These are phyloP conservation scores for Paedocypris sp. DNA, from an alignment of 2,113 vertebrate species.

Conservation along the genomic window DNA sequence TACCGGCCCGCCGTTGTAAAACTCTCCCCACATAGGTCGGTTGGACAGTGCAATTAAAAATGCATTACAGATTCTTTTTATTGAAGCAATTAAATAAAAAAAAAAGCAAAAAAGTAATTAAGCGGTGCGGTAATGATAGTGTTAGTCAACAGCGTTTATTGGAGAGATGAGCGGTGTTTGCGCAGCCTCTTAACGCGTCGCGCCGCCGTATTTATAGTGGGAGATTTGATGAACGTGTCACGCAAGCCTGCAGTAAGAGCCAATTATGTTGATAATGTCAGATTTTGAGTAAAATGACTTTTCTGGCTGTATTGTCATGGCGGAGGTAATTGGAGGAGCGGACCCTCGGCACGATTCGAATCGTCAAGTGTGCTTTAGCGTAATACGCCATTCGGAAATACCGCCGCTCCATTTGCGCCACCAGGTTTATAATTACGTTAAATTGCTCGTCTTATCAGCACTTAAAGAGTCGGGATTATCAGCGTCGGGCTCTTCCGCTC, in stretches of 20 bases:
- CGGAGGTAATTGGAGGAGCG: slow-evolving; percentile 58
- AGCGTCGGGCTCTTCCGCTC: slow-evolving; percentile 54
- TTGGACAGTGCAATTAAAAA: slow-evolving; percentile 98
- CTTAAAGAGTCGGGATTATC: slow-evolving; percentile 68
- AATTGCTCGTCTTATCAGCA: slow-evolving; percentile 67
- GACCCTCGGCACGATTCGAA: slow-evolving; percentile 55
- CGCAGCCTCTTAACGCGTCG: slow-evolving; percentile 69
- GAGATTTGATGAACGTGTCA: slow-evolving; percentile 82
- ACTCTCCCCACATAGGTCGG: slow-evolving; percentile 93
- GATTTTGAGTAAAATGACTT: slow-evolving; percentile 79
- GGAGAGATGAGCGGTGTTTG: slow-evolving; percentile 69
- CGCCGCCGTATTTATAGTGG: slow-evolving; percentile 70
- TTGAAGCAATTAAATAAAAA: slow-evolving; percentile 98
- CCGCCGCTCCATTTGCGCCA: slow-evolving; percentile 52
- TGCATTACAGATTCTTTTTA: slow-evolving; percentile 95
- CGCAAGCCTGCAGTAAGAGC: slow-evolving; percentile 76
- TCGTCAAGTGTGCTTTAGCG: slow-evolving; percentile 54
- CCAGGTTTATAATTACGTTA: slow-evolving; percentile 68
- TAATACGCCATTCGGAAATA: slow-evolving; percentile 59
- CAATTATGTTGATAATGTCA: slow-evolving; percentile 98
- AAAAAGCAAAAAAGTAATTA: slow-evolving; percentile 90
- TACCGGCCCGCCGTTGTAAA: slow-evolving; percentile 92
- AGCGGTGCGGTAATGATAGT: slow-evolving; percentile 89
- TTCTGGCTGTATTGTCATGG: slow-evolving; percentile 59
- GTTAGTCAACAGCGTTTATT: slow-evolving; percentile 97